Evolutionary conservation across 1,140 invertebrate species (phyloP).

Genomic region (Brachionus paranguensis): DNA sequence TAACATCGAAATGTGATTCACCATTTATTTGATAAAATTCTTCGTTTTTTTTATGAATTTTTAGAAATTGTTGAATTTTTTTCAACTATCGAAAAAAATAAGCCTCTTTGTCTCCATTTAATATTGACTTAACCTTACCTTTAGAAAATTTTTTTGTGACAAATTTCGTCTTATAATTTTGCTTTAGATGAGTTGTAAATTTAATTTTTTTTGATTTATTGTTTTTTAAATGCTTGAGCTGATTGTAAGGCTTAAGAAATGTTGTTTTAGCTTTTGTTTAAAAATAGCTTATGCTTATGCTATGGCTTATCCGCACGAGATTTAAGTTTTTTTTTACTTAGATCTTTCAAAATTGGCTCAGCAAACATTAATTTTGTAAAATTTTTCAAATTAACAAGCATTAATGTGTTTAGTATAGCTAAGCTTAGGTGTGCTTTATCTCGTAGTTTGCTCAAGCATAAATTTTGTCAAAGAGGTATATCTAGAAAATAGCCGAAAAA

Average conservation of each 20-base stretch:
- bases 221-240: slow-evolving; percentile 1
- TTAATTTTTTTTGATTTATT: background rate
- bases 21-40: background rate
- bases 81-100: background rate
- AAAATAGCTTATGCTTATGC: background rate
- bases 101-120: background rate
- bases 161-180: background rate
- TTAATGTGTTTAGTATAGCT: background rate
- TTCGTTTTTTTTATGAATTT: background rate
- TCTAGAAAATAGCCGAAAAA: too few relatives aligned
- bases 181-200: background rate
- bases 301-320: background rate
- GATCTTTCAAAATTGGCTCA: background rate
- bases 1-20: background rate
- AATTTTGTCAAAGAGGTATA: background rate
- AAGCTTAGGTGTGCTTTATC: background rate
- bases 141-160: background rate
- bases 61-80: background rate
- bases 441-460: background rate
- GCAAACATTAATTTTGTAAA: background rate
- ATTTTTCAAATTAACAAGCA: background rate
- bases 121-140: slow-evolving; percentile 27
- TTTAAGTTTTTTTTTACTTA: background rate
- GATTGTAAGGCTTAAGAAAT: background rate
- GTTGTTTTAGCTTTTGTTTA: background rate